Percentiles rank a stretch among this genome's conserved stretches.
These are phyloP conservation scores for Zele albiditarsus DNA, from an alignment of 2,888 invertebrate species.

Conservation along the genomic window DNA sequence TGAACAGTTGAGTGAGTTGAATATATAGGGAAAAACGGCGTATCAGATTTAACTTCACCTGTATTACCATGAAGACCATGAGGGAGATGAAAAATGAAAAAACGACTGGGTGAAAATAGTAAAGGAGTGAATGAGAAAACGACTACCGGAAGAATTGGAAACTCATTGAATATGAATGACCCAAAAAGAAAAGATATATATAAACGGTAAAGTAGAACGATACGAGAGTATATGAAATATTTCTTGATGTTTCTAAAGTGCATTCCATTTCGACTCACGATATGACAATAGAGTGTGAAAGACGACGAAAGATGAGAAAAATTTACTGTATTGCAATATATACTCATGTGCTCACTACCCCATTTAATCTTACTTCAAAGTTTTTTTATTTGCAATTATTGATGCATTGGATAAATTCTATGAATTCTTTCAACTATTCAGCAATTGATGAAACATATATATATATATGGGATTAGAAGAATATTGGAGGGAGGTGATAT, in stretches of 20 bases:
- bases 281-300: slow-evolving; percentile 22
- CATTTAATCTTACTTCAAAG: slow-evolving; percentile 3
- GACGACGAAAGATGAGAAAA: slow-evolving; percentile 33
- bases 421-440: too few relatives aligned
- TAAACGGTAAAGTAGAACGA: slow-evolving; percentile 40
- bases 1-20: background rate
- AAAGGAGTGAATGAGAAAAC: background rate
- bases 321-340: background rate
- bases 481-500: too few relatives aligned
- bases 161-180: slow-evolving; percentile 62
- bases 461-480: background rate
- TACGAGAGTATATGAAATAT: slow-evolving; percentile 58
- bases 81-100: background rate
- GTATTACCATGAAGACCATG: background rate
- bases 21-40: background rate
- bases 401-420: too few relatives aligned
- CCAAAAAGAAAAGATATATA: slow-evolving; percentile 46
- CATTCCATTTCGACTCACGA: slow-evolving; percentile 20
- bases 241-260: slow-evolving; percentile 45
- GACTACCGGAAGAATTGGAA: background rate
- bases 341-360: background rate
- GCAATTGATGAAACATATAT: background rate
- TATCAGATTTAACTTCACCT: background rate
- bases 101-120: background rate
- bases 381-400: background rate